Evolutionary conservation across 53 echinoderm and acorn worm species (phyloP).

Genomic region (Apostichopus leukothele): DNA sequence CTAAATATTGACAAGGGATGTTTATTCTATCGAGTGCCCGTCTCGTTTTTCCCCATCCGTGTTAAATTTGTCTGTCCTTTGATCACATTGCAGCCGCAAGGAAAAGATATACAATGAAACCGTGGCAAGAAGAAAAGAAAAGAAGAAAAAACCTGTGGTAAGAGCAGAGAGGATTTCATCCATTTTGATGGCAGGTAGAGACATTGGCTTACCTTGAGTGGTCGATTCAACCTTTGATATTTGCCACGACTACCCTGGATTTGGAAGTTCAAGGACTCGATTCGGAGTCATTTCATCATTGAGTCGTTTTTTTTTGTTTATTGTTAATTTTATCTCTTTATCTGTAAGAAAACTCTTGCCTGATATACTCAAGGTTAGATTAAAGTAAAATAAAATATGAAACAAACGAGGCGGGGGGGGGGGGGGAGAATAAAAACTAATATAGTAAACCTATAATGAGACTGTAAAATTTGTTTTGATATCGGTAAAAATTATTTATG

Average conservation of each 20-base stretch:
- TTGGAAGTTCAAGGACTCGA: background rate
- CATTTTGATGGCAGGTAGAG: background rate
- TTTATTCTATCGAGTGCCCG: background rate
- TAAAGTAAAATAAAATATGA: too few species aligned
- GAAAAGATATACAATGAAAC: conserved; percentile 40
- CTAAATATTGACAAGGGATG: background rate
- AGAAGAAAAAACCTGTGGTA: background rate
- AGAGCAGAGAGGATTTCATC: background rate
- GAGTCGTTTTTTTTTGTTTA: too few species aligned
- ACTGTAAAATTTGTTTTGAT: too few species aligned
- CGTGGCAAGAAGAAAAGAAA: background rate
- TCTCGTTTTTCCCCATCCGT: background rate
- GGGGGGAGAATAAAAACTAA: too few species aligned
- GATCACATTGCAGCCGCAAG: conserved; percentile 59
- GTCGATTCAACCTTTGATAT: background rate
- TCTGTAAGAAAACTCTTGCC: too few species aligned
- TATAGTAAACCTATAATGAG: too few species aligned
- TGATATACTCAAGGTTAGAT: too few species aligned
- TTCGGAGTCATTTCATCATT: background rate
- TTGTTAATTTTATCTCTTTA: too few species aligned
- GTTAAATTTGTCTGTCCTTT: background rate
- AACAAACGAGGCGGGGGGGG: too few species aligned
- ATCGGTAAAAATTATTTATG: too few species aligned
- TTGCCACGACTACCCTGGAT: background rate
- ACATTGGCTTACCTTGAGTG: background rate